phyloP scores from a whole-genome alignment of 1,140 invertebrate genomes.

The Sitobion miscanthi region DNA sequence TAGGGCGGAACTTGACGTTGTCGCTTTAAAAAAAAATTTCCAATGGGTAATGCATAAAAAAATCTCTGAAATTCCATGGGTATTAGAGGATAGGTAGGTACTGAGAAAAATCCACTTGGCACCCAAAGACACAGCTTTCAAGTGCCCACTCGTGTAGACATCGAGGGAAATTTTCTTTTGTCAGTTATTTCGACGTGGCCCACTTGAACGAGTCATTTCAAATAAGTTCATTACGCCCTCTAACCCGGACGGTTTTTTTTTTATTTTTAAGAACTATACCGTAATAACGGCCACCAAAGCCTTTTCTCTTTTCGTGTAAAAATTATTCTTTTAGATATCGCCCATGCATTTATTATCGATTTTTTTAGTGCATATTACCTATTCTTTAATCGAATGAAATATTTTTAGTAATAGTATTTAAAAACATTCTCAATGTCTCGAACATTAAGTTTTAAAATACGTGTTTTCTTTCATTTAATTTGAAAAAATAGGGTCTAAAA shows the following conservation, averaged over 20 bases:
- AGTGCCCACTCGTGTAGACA: slow-evolving; percentile 47
- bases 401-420: neutral
- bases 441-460: neutral
- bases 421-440: neutral
- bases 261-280: slow-evolving; percentile 1
- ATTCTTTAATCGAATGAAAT: neutral
- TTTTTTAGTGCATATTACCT: neutral
- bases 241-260: neutral
- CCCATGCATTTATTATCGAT: neutral
- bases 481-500: neutral
- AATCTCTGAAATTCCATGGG: slow-evolving; percentile 43
- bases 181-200: slow-evolving; percentile 53
- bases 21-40: slow-evolving; percentile 50
- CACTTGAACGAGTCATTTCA: slow-evolving; percentile 49
- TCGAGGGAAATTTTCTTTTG: slow-evolving; percentile 56
- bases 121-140: slow-evolving; percentile 47
- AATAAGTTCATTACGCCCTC: slow-evolving; percentile 51
- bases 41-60: neutral
- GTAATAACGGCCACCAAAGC: slow-evolving; percentile 27
- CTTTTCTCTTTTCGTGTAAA: neutral
- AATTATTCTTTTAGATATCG: neutral
- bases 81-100: slow-evolving; percentile 32
- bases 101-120: slow-evolving; percentile 40
- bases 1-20: slow-evolving; percentile 33
- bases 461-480: neutral